phyloP scores from a whole-genome alignment of 2,113 vertebrate genomes.

The Halcyon senegalensis region DNA sequence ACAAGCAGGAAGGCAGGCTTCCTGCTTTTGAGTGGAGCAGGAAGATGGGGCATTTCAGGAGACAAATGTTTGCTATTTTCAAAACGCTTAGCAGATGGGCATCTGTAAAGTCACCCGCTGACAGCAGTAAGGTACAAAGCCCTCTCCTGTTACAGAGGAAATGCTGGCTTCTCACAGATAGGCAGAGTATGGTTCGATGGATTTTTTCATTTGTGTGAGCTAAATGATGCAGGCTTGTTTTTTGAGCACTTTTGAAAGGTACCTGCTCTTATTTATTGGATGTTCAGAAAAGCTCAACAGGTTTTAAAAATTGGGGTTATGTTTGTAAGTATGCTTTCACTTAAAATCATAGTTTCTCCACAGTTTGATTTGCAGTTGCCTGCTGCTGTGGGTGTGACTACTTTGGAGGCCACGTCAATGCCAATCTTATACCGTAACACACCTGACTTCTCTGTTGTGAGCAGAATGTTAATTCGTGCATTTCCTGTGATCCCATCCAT shows the following conservation, averaged over 20 bases:
- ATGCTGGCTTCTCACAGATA: not conserved
- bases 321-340: not conserved
- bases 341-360: not conserved
- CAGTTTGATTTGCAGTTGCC: not conserved
- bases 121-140: not conserved
- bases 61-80: conserved; percentile 6
- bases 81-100: not conserved
- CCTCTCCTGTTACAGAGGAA: not conserved
- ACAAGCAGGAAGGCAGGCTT: conserved; percentile 25
- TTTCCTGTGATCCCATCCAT: not conserved
- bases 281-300: not conserved
- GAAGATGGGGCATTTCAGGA: not conserved
- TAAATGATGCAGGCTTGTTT: not conserved
- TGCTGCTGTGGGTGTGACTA: not conserved
- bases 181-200: not conserved
- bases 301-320: not conserved
- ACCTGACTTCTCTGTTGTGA: not conserved
- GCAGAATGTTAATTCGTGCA: not conserved
- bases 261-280: not conserved
- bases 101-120: conserved; percentile 4
- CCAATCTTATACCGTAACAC: not conserved
- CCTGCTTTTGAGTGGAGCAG: not conserved
- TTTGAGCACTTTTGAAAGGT: not conserved
- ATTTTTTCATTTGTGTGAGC: not conserved
- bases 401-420: not conserved